These are phyloP conservation scores for Eremophila alpestris DNA, from an alignment of 2,797 vertebrate species.

Conservation along the genomic window DNA sequence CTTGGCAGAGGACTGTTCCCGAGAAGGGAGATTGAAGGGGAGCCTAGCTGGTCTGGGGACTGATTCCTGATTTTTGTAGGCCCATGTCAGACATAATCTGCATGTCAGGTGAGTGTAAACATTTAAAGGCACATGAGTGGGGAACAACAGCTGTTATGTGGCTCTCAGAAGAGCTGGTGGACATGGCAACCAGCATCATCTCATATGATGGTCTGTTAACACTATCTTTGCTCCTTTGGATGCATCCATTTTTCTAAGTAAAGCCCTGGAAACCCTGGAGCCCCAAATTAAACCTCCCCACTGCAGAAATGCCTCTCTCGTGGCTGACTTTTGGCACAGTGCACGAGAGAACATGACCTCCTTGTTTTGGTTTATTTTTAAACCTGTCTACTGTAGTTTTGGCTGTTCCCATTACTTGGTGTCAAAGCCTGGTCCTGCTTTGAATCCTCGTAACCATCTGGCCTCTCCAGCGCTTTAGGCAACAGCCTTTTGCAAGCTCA, in stretches of 20 bases:
- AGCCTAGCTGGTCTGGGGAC: background rate
- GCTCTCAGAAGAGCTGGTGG: background rate
- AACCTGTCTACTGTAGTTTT: background rate
- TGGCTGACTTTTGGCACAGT: background rate
- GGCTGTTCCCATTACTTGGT: background rate
- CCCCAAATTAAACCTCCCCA: background rate
- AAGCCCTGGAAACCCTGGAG: background rate
- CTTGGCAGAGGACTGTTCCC: background rate
- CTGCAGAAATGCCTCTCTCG: background rate
- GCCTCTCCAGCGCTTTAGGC: background rate
- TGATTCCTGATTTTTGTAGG: background rate
- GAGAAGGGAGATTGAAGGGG: background rate
- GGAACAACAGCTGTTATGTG: fast-evolving
- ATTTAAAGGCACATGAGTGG: fast-evolving
- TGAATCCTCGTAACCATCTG: background rate
- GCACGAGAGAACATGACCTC: background rate
- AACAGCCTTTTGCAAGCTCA: background rate
- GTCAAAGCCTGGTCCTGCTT: background rate
- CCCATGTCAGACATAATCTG: background rate
- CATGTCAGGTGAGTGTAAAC: background rate
- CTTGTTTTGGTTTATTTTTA: constrained; percentile 49
- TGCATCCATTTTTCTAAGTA: background rate
- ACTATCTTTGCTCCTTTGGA: background rate
- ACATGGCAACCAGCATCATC: background rate
- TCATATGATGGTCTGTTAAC: background rate